A percentile compares a stretch with the other conserved stretches of the same genome.
Conservation (phyloP, 2,113 vertebrate genomes). For the Zosterops lateralis region DNA sequence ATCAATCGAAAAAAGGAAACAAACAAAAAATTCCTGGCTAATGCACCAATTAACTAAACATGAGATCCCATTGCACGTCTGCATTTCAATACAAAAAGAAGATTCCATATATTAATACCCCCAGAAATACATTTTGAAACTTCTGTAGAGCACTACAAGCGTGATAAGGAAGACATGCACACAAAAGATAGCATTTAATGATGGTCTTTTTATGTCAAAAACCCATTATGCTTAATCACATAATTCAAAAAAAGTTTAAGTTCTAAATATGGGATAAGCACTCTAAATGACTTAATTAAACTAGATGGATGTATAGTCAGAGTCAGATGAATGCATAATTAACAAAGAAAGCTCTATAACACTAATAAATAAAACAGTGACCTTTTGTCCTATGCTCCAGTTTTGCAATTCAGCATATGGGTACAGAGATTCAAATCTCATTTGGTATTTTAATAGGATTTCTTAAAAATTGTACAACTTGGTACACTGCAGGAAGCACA, state of each 20-base stretch:
- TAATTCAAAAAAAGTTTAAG: not conserved
- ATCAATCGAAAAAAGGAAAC: not conserved
- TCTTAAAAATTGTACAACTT: conserved; percentile 5
- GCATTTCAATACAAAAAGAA: not conserved
- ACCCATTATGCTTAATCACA: not conserved
- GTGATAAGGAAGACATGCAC: not conserved
- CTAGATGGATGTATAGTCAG: conserved; percentile 18
- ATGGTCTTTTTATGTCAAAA: not conserved
- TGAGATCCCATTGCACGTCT: not conserved
- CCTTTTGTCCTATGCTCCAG: conserved; percentile 28
- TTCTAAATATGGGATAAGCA: conserved; percentile 8
- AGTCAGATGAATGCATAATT: conserved; percentile 27
- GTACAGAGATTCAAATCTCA: conserved; percentile 48
- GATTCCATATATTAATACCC: not conserved
- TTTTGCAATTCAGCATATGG: conserved; percentile 5
- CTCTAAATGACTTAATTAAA: conserved; percentile 28
- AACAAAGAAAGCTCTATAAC: conserved; percentile 37
- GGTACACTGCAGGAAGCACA: not conserved
- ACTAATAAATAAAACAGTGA: conserved; percentile 29
- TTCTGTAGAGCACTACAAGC: not conserved
- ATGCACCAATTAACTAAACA: not conserved
- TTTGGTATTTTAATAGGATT: conserved; percentile 64
- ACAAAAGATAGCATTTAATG: not conserved
- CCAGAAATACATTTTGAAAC: not conserved
- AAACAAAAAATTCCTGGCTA: not conserved